A percentile compares a stretch with the other conserved stretches of the same genome.
Conservation (phyloP, 2,113 vertebrate species). For the Ia io region DNA sequence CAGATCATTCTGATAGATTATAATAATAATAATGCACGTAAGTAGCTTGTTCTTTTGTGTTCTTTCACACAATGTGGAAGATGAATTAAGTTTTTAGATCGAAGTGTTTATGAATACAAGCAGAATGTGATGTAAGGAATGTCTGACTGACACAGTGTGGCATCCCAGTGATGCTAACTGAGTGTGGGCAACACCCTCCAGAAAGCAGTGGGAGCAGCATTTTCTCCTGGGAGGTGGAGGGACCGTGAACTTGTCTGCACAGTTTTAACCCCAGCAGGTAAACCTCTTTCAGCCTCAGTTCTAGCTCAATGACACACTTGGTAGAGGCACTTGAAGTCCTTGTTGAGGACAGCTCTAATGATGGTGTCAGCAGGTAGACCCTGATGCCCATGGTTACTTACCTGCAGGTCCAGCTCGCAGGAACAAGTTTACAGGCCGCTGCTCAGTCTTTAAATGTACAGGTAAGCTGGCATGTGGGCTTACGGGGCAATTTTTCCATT, state of each 20-base stretch:
- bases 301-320: neutral
- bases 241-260: neutral
- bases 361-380: neutral
- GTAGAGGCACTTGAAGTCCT: neutral
- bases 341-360: neutral
- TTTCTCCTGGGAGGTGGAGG: neutral
- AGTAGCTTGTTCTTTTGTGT: neutral
- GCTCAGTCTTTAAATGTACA: slow-evolving; percentile 89
- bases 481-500: neutral
- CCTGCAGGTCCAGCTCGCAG: slow-evolving; percentile 88
- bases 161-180: neutral
- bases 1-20: neutral
- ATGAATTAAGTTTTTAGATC: neutral
- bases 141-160: too few relatives aligned
- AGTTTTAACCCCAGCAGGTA: neutral
- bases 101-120: neutral
- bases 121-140: neutral
- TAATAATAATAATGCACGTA: neutral
- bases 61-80: neutral
- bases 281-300: neutral
- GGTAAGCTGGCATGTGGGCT: slow-evolving; percentile 75
- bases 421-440: slow-evolving; percentile 89
- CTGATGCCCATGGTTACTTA: neutral
- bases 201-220: neutral
- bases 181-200: neutral